Conservation (phyloP, 2,797 vertebrate species). For the Sciaenops ocellatus region DNA sequence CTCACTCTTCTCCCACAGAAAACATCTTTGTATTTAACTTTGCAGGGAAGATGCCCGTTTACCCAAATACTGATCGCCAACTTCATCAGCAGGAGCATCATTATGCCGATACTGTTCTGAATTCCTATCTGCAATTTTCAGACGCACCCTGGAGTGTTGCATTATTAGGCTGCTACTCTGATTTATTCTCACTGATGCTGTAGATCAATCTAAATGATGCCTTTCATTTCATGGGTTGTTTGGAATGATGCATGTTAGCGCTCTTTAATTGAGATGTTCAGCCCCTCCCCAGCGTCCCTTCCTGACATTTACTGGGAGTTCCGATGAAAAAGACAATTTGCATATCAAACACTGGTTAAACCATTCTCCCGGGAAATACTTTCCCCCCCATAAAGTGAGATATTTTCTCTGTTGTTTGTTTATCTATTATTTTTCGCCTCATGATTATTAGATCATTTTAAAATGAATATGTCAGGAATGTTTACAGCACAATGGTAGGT, state of each 20-base stretch:
- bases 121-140: conserved; percentile 61
- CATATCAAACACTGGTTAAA: conserved; percentile 82
- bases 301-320: conserved; percentile 76
- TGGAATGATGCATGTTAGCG: conserved; percentile 71
- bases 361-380: conserved; percentile 62
- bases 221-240: conserved; percentile 80
- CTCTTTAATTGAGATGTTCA: conserved; percentile 81
- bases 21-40: conserved; percentile 34
- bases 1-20: conserved; percentile 18
- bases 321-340: conserved; percentile 76
- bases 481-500: conserved; percentile 35
- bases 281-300: conserved; percentile 66
- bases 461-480: conserved; percentile 65
- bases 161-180: conserved; percentile 64
- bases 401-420: conserved; percentile 73
- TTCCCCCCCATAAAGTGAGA: conserved; percentile 32
- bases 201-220: conserved; percentile 78
- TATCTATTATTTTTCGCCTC: conserved; percentile 53
- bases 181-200: conserved; percentile 77
- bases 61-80: conserved; percentile 45
- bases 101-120: conserved; percentile 58
- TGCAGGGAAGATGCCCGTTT: conserved; percentile 14
- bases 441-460: conserved; percentile 71
- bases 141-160: conserved; percentile 52
- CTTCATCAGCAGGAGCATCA: conserved; percentile 49